Evolutionary conservation across 2,797 vertebrate genomes (phyloP), one percentile per base, ranked within the genome.

Genomic region (Hypotaenidia philippensis): DNA sequence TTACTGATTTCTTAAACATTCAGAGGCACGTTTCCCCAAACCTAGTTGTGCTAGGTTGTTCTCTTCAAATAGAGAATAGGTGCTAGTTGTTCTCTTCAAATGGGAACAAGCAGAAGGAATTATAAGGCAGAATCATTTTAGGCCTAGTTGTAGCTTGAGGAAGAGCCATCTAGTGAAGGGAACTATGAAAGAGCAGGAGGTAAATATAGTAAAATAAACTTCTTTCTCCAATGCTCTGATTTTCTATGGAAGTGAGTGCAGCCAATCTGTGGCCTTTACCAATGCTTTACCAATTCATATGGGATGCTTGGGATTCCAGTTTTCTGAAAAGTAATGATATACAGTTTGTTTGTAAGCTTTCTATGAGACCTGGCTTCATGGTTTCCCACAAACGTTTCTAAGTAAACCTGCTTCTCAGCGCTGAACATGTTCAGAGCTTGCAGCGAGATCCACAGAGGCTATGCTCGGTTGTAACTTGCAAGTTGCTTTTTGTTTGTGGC

Each of bases 281-380:
- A 87, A 81, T 57, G 71, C 57, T 94, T 91, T 95, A 49, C 65
- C 89, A 87, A 81, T 65, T 91, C 84, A 36, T 31, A 6, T 3
- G n/a, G 53, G n/a, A 23, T 27, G 53, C 53, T 89, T 87, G 83
- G 56, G 75, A 85, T 93, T 95, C 72, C 84, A 93, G 29, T 68
- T 95, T 92, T 61, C 53, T 59, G 41, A 83, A 56, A 41, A 40
- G 40, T 70, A 50, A 23, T 50, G 83, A 20, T 49, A 12, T 52
- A 10, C 18, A 53, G 38, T n/a, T 82, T 69, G 34, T 82, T 61
- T 45, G 56, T 38, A 66, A 68, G 49, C 70, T 59, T 68, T 72
- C 4, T 1, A 13, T 1, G 2, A 79, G 74, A 88, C 32, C 63
- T 81, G 36, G 41, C 25, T 79, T 74, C 34, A 59, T 72, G 76